Evolutionary conservation across 2,888 invertebrate species (phyloP), one percentile per base, ranked within the genome.

Genomic region (Agrotis ipsilon): DNA sequence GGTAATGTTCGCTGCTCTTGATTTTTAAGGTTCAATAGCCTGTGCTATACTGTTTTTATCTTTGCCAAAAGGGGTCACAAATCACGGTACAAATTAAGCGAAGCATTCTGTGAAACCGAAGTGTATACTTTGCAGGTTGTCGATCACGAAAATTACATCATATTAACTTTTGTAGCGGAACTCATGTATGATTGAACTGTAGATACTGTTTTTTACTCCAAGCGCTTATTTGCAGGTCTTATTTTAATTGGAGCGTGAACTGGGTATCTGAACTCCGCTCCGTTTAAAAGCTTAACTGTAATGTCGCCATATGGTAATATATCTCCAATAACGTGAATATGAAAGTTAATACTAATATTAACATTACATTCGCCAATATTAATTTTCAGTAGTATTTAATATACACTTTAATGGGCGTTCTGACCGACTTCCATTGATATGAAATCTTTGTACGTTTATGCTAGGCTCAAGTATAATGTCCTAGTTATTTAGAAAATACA

Each of bases 1-100:
- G 86, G 91, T 92, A 92, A 90, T 85, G 92, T 88, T 85, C 83
- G 27, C 68, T 87, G 89, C 87, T 88, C 88, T 86, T 89, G 87
- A 88, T 86, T 87, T 90, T 89, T 85, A 86, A 57, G 74, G 78
- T 87, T 84, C 84, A 84, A 43, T 85, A 78, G 73, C 82, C 82
- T 57, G 79, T 72, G 78, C 82, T 21, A 68, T 83, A 83, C 84
- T 81, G 85, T 81, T 83, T 80, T 79, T 78, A 60, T 73, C 73
- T 68, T 68, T 75, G 79, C 76, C 70, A 68, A 57, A 60, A 82
- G 62, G 64, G 43, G 43, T 49, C 66, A 64, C 21, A 46, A 24
- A 66, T 18, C 45, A 18, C 19, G 21, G 16, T 45, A 59, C 27
- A 54, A 68, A 63, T 77, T 69, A 68, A 49, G 24, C 54, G 49